phyloP scores from a whole-genome alignment of 2,797 vertebrate genomes.

The Sphaeramia orbicularis region DNA sequence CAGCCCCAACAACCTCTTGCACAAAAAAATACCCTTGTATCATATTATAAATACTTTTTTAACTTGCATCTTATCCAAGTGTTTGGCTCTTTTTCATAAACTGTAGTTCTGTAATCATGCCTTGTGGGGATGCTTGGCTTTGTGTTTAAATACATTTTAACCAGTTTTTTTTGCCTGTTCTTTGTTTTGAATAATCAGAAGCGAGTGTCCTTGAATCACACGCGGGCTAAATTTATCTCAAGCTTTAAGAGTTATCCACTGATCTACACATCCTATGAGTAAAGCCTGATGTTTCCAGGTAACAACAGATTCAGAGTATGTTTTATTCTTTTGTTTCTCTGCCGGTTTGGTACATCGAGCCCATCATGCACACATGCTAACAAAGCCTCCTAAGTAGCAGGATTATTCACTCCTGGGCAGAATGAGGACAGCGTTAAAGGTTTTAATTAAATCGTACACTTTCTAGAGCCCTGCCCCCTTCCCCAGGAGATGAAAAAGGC shows the following conservation, averaged over 20 bases:
- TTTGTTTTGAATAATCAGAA: constrained; percentile 11
- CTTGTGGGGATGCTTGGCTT: constrained; percentile 5
- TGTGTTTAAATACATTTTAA: constrained; percentile 28
- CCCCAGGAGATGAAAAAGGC: constrained; percentile 37
- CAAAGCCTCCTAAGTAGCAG: constrained; percentile 35
- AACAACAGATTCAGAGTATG: constrained; percentile 33
- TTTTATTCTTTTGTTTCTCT: constrained; percentile 14
- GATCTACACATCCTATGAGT: constrained; percentile 30
- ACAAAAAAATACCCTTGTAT: constrained; percentile 99
- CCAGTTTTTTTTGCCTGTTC: constrained; percentile 1
- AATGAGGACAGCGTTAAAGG: constrained; percentile 33
- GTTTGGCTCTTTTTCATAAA: constrained; percentile 54
- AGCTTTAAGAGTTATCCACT: constrained; percentile 28
- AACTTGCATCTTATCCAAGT: constrained; percentile 74
- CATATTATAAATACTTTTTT: constrained; percentile 98
- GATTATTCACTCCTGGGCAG: constrained; percentile 35
- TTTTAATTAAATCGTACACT: constrained; percentile 63
- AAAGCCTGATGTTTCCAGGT: constrained; percentile 39
- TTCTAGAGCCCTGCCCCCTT: constrained; percentile 8
- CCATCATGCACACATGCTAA: constrained; percentile 28
- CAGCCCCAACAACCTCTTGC: constrained; percentile 94
- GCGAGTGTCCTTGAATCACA: background rate
- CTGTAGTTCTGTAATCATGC: constrained; percentile 26
- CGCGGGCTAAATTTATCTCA: background rate
- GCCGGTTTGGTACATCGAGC: constrained; percentile 55